A percentile compares a stretch with the other conserved stretches of the same genome.
These are phyloP conservation scores for Passer montanus DNA, from an alignment of 2,113 vertebrate species.

Conservation along the genomic window DNA sequence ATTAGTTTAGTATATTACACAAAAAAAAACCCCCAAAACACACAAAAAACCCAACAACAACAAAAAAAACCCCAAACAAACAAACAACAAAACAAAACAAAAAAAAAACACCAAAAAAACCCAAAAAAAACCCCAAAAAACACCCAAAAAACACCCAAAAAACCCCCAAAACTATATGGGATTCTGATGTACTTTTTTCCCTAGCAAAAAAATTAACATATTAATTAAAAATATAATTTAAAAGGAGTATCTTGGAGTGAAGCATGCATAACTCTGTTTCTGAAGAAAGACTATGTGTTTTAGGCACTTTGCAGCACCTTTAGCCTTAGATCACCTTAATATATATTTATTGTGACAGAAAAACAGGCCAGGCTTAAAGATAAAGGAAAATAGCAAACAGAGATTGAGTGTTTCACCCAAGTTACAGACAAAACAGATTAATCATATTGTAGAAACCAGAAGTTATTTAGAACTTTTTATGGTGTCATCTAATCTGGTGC, in stretches of 20 bases:
- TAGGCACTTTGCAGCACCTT: background rate
- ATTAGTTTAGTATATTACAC: background rate
- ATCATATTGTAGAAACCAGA: background rate
- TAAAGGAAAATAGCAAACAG: background rate
- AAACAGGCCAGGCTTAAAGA: background rate
- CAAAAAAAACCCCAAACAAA: background rate
- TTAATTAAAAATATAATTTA: background rate
- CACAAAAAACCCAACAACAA: background rate
- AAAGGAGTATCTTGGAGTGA: background rate
- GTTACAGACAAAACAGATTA: background rate
- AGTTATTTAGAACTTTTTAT: background rate
- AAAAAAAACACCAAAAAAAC: background rate
- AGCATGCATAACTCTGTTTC: background rate
- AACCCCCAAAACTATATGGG: background rate
- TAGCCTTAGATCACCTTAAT: background rate
- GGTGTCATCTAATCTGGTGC: background rate
- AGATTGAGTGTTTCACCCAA: background rate
- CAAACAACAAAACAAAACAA: no score
- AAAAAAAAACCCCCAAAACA: background rate
- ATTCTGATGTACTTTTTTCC: background rate
- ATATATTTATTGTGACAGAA: background rate
- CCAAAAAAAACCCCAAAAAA: no score
- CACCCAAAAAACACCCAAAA: no score
- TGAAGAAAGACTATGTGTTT: background rate
- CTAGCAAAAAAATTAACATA: background rate